Conservation (phyloP, 2,888 invertebrate genomes). For the Spialia ferax region DNA sequence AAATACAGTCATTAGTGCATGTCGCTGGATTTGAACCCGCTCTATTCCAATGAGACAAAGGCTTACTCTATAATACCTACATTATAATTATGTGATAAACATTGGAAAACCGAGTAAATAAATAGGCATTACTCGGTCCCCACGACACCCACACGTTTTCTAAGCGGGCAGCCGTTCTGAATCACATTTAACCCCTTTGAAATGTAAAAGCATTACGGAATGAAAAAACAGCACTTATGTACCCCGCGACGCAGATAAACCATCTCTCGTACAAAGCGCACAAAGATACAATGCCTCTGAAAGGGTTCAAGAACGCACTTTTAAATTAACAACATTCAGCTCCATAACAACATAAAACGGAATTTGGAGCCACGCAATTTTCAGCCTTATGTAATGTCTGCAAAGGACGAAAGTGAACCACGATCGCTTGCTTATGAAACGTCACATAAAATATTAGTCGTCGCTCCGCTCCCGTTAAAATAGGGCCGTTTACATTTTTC, state of each 20-base stretch:
- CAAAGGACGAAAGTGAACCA: conserved; percentile 47
- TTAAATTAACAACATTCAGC: conserved; percentile 79
- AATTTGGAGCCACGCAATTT: conserved; percentile 55
- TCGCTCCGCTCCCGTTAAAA: conserved; percentile 78
- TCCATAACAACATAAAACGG: conserved; percentile 63
- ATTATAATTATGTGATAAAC: conserved; percentile 33
- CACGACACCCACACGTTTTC: conserved; percentile 82
- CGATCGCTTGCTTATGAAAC: conserved; percentile 56
- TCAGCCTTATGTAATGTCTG: conserved; percentile 52
- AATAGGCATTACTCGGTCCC: conserved; percentile 63
- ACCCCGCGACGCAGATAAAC: conserved; percentile 85
- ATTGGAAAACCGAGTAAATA: conserved; percentile 48
- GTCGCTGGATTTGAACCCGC: no score
- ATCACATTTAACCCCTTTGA: conserved; percentile 87
- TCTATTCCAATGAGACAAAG: no score
- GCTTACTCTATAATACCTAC: no score
- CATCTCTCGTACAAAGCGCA: conserved; percentile 86
- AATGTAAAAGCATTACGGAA: conserved; percentile 87
- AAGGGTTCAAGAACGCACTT: conserved; percentile 87
- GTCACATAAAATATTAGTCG: conserved; percentile 74
- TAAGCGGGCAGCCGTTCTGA: conserved; percentile 81
- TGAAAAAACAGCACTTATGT: conserved; percentile 87
- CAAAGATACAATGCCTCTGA: conserved; percentile 87
- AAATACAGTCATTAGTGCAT: no score
- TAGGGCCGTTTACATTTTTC: conserved; percentile 86